These are phyloP conservation scores for Gobio gobio DNA, from an alignment of 2,113 vertebrate species.

Conservation along the genomic window DNA sequence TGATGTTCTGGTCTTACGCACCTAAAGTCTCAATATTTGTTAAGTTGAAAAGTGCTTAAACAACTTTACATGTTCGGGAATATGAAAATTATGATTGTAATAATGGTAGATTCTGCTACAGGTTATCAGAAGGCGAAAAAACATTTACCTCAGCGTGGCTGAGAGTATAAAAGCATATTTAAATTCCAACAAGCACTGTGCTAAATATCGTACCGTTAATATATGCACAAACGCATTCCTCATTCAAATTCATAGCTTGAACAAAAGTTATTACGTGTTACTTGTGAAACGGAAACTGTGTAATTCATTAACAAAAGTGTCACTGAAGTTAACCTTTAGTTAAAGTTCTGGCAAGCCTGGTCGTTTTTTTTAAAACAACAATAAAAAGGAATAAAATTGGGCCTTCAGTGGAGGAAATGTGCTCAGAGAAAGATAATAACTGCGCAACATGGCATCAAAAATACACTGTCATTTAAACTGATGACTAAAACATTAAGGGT, in stretches of 20 bases:
- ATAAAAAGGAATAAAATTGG: background rate
- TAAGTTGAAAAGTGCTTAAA: conserved; percentile 3
- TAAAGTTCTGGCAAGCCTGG: conserved; percentile 5
- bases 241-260: conserved; percentile 7
- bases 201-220: background rate
- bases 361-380: background rate
- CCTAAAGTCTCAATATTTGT: conserved; percentile 11
- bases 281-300: conserved; percentile 28
- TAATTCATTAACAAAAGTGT: conserved; percentile 35
- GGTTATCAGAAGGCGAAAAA: background rate
- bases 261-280: background rate
- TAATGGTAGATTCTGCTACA: background rate
- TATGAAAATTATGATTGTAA: background rate
- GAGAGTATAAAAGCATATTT: background rate
- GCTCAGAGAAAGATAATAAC: background rate
- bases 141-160: background rate
- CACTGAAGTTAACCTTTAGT: conserved; percentile 30
- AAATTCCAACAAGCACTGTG: background rate
- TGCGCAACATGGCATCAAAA: background rate
- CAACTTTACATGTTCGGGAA: background rate
- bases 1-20: background rate
- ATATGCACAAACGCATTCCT: background rate
- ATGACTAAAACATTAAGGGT: background rate
- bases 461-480: background rate
- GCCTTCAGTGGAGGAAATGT: background rate